Evolutionary conservation across 53 echinoderm and acorn worm species (phyloP), one percentile per base, ranked within the genome.

Genomic region (Antedon mediterranea): DNA sequence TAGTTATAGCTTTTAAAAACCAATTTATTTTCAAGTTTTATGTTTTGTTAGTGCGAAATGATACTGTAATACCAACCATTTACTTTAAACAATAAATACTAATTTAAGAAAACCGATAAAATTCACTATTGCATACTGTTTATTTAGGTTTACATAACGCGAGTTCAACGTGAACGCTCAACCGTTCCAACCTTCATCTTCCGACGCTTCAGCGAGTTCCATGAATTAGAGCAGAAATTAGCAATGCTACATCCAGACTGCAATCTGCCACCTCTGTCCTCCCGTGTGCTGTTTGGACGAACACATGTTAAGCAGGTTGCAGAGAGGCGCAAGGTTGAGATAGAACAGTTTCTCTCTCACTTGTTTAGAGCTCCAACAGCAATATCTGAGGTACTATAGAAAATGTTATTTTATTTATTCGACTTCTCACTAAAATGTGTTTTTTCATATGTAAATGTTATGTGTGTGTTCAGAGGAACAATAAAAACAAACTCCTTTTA

Each of bases 231-330:
- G 33, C 80, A 88, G 74, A 93, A 98, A 57, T 83, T 98, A 0
- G 86, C 88, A 23, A 79, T 87, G 27, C 73, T 92, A 71, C 88
- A 82, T 73, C 98, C 92, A 1, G 83, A 86, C 73, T 71, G 77
- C 0, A 83, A 88, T 33, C 78, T 86, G 23, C 88, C 90, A 13
- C 82, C 88, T 32, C 83, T 98, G 28, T 82, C 83, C 20, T 85
- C 89, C 30, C 85, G 87, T 26, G 82, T 84, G 26, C 71, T 88
- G 34, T 87, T 98, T 3, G 98, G 98, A 3, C 78, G 98, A 37
- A 98, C 98, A 11, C 98, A 98, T 34, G 81, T 98, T 76, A 98
- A 88, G 37, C 98, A 98, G 87, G 98, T 98, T 0, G 98, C 98
- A 5, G 98, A 92, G 81, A 85, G 86, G 15, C 71, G 92, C 33